These are phyloP conservation scores for Stictonetta naevosa DNA, from an alignment of 2,113 vertebrate genomes.

Conservation along the genomic window DNA sequence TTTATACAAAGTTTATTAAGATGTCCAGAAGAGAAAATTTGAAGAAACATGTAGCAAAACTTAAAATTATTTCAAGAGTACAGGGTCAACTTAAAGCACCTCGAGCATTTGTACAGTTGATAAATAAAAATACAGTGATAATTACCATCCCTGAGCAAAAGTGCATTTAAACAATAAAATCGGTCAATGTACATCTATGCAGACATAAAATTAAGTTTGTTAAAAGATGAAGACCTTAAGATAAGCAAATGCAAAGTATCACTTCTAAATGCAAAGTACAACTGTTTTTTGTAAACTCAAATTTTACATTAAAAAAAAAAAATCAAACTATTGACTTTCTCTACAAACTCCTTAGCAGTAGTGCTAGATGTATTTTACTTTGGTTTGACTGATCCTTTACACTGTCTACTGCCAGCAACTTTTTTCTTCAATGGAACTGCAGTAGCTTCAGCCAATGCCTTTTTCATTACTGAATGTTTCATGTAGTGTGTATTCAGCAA, in stretches of 20 bases:
- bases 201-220: background rate
- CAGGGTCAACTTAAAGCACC: conserved; percentile 21
- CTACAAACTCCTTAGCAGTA: background rate
- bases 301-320: background rate
- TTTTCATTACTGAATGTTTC: background rate
- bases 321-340: background rate
- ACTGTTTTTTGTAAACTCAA: background rate
- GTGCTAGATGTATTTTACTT: background rate
- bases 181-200: background rate
- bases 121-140: conserved; percentile 24
- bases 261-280: background rate
- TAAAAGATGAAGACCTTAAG: background rate
- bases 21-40: background rate
- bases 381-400: background rate
- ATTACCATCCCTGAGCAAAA: conserved; percentile 56
- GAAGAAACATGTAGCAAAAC: conserved; percentile 11
- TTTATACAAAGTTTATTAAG: conserved; percentile 63
- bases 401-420: background rate
- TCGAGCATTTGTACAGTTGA: background rate
- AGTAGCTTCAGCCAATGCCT: background rate
- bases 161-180: background rate
- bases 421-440: background rate
- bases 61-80: background rate
- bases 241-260: background rate
- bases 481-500: background rate